phyloP scores from a whole-genome alignment of 1,140 invertebrate species.

The Calycopis cecrops region DNA sequence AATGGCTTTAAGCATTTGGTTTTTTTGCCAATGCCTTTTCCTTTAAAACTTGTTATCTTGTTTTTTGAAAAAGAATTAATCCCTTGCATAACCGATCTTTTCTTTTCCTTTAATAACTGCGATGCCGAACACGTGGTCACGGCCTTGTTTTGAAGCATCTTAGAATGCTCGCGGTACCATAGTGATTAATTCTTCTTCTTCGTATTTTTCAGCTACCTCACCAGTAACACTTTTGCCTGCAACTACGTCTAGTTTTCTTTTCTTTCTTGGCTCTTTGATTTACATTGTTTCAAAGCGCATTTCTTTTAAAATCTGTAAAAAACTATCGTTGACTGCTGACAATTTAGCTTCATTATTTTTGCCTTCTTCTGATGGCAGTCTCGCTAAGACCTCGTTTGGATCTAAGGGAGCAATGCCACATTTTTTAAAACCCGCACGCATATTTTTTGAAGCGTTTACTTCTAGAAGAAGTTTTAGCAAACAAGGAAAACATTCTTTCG shows the following conservation, averaged over 20 bases:
- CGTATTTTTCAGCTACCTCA: background rate
- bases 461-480: conserved; percentile 6
- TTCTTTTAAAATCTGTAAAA: conserved; percentile 6
- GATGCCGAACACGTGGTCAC: no score
- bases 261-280: conserved; percentile 9
- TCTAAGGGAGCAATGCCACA: conserved; percentile 13
- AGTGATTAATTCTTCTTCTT: conserved; percentile 4
- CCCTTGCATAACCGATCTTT: background rate
- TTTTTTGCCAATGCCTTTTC: conserved; percentile 14
- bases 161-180: no score
- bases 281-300: conserved; percentile 9
- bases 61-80: background rate
- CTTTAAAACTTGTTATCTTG: background rate
- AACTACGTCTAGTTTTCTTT: conserved; percentile 13
- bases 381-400: conserved; percentile 3
- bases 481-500: conserved; percentile 8
- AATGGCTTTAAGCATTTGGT: no score
- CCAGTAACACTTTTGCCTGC: conserved; percentile 14
- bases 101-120: no score
- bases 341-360: background rate
- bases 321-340: conserved; percentile 1
- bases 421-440: conserved; percentile 11
- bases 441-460: conserved; percentile 16
- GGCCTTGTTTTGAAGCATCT: no score
- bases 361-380: conserved; percentile 2